A percentile compares a stretch with the other conserved stretches of the same genome.
Conservation (phyloP, 2,797 vertebrate genomes). For the Rhabdophis nuchalis region DNA sequence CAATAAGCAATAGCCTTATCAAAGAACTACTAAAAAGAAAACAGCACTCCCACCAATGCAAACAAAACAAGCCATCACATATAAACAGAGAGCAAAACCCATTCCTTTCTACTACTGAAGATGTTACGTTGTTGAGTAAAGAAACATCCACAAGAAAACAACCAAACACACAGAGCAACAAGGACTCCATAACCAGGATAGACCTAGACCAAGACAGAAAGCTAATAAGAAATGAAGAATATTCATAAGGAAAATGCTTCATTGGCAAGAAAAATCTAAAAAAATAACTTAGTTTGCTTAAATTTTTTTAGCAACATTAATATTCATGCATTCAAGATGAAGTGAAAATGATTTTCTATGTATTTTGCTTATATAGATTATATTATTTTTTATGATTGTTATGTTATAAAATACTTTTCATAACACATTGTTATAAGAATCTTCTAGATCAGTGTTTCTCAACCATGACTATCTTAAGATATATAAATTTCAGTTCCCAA, state of each 20-base stretch:
- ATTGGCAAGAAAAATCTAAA: background rate
- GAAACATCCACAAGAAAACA: background rate
- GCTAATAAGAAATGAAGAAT: background rate
- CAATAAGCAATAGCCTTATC: background rate
- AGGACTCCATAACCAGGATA: background rate
- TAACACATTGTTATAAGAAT: background rate
- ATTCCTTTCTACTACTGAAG: background rate
- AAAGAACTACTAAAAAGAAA: background rate
- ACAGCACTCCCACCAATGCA: background rate
- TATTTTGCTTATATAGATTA: background rate
- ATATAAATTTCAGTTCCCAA: background rate
- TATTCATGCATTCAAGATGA: background rate
- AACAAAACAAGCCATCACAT: background rate
- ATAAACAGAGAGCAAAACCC: background rate
- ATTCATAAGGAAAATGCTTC: background rate
- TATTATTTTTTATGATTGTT: background rate
- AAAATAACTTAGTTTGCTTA: background rate
- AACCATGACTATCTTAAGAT: background rate
- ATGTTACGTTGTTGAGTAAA: background rate
- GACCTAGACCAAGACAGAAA: background rate
- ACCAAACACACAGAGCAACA: background rate
- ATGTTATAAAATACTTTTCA: background rate
- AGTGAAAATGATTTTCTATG: background rate
- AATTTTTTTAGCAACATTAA: background rate
- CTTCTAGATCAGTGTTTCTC: background rate